A percentile compares a stretch with the other conserved stretches of the same genome.
Conservation (phyloP, 2,888 invertebrate genomes). For the Cryptocephalus primarius region DNA sequence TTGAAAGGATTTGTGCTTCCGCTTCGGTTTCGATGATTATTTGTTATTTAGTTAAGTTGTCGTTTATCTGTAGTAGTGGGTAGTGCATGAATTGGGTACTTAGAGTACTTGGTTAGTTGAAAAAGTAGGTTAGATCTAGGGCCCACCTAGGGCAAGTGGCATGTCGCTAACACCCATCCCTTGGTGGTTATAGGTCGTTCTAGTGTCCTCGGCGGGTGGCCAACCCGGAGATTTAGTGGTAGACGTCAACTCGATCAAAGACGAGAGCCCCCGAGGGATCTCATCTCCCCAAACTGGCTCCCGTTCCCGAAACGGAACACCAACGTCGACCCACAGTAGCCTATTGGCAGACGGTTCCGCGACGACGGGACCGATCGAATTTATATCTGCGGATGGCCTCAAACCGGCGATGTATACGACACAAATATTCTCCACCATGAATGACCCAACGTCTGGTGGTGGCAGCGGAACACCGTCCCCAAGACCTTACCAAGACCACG, state of each 20-base stretch:
- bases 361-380: constrained; percentile 38
- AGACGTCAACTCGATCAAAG: constrained; percentile 46
- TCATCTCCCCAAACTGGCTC: constrained; percentile 55
- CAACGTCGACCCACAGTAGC: constrained; percentile 53
- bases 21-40: background rate
- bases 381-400: constrained; percentile 41
- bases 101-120: constrained; percentile 6
- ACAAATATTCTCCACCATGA: constrained; percentile 57
- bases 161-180: constrained; percentile 10
- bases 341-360: constrained; percentile 46
- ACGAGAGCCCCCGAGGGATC: constrained; percentile 41
- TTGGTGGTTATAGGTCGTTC: constrained; percentile 38
- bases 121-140: constrained; percentile 24
- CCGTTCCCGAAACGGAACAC: constrained; percentile 55
- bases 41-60: too few species aligned
- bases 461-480: constrained; percentile 53
- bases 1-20: constrained; percentile 4
- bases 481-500: constrained; percentile 40
- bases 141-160: constrained; percentile 22
- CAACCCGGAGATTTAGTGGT: constrained; percentile 38
- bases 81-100: constrained; percentile 13
- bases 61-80: background rate
- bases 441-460: constrained; percentile 31
- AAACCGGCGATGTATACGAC: constrained; percentile 54
- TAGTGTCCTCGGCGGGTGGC: constrained; percentile 35